Base-by-base conservation (phyloP, 2,113 vertebrate genomes). In the Triplophysa rosa region DNA sequence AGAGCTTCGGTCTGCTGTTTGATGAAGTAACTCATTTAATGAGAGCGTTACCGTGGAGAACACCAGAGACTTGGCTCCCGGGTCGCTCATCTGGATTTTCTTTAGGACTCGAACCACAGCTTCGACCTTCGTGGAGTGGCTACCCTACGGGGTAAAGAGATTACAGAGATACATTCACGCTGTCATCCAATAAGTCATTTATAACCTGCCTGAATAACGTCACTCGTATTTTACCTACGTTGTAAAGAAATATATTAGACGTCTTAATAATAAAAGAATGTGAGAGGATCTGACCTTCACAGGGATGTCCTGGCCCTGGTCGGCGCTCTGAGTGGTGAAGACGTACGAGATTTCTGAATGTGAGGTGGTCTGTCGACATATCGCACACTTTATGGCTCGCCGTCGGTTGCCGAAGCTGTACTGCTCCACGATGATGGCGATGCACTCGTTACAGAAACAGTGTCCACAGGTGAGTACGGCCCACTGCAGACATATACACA, bases 121-220 rank as follows among this genome's bases (percentile, higher is more conserved):
- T 89, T 99, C 98, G 82, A 99, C 97, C 91, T 99, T 99, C 79
- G 98, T 99, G 1, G 98, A 99, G 87, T 99, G 97, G 84, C 98
- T 99, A 86, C 98, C 98, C 98, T 99, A 90, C 84, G 80, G 17
- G n/a, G 47, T 12, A 33, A 49, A 11, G 67, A 77, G 17, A 77
- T 63, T 26, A 21, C 42, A 72, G 21, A 72, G n/a, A 49, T 40
- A 23, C 54, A 21, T 58, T 58, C 54, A 58, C 9, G n/a, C 17
- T 9, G 17, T 58, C 54, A 58, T 21, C 5, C 7, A 8, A 81
- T 2, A 58, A 4, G 13, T 29, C 26, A 65, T 54, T 11, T 49
- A 26, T 21, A 19, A 37, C 19, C 23, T 21, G 33, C 8, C 10
- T 58, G 37, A 29, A 61, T 10, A 21, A 82, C 52, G 68, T 24